phyloP scores from a whole-genome alignment of 2,888 invertebrate species.

The Luffia ferchaultella region DNA sequence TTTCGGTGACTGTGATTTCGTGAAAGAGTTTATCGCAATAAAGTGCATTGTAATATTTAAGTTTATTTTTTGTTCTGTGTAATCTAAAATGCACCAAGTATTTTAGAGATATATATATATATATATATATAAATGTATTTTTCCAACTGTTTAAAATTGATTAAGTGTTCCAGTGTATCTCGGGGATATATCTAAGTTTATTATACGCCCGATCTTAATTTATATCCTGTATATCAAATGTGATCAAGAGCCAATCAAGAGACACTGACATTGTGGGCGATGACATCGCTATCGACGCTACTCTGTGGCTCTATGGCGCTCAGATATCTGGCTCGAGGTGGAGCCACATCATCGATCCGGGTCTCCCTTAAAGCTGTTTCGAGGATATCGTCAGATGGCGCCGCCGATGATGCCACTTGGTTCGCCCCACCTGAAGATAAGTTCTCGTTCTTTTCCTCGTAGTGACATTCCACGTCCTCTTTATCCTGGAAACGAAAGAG shows the following conservation, averaged over 20 bases:
- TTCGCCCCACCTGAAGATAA: conserved; percentile 18
- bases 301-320: conserved; percentile 59
- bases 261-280: conserved; percentile 73
- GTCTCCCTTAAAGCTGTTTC: conserved; percentile 65
- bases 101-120: no score
- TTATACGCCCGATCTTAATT: no score
- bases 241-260: neutral
- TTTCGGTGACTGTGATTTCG: no score
- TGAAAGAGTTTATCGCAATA: no score
- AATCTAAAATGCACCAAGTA: no score
- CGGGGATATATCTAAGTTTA: no score
- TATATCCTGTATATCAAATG: neutral
- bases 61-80: no score
- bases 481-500: conserved; percentile 34
- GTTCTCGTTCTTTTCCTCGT: conserved; percentile 60
- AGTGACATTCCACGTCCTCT: conserved; percentile 56
- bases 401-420: conserved; percentile 21
- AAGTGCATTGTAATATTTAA: no score
- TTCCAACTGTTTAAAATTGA: no score
- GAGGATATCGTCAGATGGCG: conserved; percentile 7
- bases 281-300: conserved; percentile 67
- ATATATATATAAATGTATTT: no score
- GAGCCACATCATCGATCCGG: conserved; percentile 66
- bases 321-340: conserved; percentile 51
- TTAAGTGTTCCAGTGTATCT: no score